These are phyloP conservation scores for Cavia porcellus DNA, from an alignment of 2,113 vertebrate genomes.

Conservation along the genomic window DNA sequence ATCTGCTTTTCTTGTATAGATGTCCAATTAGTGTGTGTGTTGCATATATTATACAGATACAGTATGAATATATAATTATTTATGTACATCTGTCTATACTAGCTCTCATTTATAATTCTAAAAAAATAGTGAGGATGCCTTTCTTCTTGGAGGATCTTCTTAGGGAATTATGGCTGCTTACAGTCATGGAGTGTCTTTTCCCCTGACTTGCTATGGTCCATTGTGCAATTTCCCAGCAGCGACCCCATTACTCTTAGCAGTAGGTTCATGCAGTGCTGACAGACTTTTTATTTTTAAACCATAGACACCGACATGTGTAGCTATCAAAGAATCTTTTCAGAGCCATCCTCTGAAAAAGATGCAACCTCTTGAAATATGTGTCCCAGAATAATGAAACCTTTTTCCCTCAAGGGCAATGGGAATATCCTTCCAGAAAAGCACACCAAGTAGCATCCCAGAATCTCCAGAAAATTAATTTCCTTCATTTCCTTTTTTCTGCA, in stretches of 20 bases:
- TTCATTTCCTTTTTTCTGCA: background rate
- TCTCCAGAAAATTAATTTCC: background rate
- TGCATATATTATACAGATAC: background rate
- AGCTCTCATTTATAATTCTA: background rate
- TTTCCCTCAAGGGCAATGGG: background rate
- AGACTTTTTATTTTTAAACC: conserved; percentile 60
- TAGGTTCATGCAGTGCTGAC: background rate
- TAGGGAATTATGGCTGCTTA: background rate
- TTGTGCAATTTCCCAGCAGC: background rate
- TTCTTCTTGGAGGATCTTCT: background rate
- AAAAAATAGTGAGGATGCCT: background rate
- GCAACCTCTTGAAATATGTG: conserved; percentile 25
- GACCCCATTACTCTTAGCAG: background rate
- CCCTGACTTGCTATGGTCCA: background rate
- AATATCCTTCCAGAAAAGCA: background rate
- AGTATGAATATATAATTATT: background rate
- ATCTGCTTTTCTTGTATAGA: conserved; percentile 13
- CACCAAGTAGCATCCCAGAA: background rate
- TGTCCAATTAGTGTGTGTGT: background rate
- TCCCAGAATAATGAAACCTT: conserved; percentile 36
- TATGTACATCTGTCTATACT: background rate
- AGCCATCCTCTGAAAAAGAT: conserved; percentile 47
- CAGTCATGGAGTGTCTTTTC: background rate
- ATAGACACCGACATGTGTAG: conserved; percentile 16
- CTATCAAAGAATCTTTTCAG: conserved; percentile 67